These are phyloP conservation scores for Prosopocoilus inquinatus DNA, from an alignment of 2,888 invertebrate species.

Conservation along the genomic window DNA sequence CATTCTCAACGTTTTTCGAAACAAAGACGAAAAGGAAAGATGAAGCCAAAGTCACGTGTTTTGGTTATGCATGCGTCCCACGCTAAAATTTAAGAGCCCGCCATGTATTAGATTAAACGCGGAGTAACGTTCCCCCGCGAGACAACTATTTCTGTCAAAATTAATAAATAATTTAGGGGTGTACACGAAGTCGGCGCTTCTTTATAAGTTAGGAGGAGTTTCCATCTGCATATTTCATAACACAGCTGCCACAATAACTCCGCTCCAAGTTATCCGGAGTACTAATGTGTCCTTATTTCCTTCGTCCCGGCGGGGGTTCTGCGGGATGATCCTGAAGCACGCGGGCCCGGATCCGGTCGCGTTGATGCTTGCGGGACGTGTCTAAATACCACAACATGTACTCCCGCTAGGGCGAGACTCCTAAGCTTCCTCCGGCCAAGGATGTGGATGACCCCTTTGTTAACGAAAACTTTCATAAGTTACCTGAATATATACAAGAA, in stretches of 20 bases:
- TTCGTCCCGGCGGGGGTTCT: slow-evolving; percentile 24
- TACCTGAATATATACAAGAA: no score
- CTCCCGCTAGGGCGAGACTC: slow-evolving; percentile 22
- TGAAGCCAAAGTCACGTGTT: no score
- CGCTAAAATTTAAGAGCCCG: no score
- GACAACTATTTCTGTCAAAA: neutral
- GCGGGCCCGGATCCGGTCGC: slow-evolving; percentile 32
- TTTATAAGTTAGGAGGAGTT: neutral
- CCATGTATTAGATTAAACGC: no score
- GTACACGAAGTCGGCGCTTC: neutral
- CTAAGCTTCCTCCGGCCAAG: neutral
- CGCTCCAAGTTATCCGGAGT: slow-evolving; percentile 23
- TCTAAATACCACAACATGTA: slow-evolving; percentile 39
- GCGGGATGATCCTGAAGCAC: slow-evolving; percentile 29
- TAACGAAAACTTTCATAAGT: no score
- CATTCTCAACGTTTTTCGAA: no score
- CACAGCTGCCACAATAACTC: slow-evolving; percentile 16
- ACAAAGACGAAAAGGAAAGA: no score
- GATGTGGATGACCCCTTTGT: no score
- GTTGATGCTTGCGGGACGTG: slow-evolving; percentile 35
- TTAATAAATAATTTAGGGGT: neutral
- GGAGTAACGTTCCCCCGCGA: neutral
- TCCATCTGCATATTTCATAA: slow-evolving; percentile 15
- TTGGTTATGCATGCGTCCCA: no score
- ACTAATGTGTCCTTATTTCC: slow-evolving; percentile 27